A percentile compares a stretch with the other conserved stretches of the same genome.
These are phyloP conservation scores for Sitophilus oryzae DNA, from an alignment of 1,140 invertebrate species.

Conservation along the genomic window DNA sequence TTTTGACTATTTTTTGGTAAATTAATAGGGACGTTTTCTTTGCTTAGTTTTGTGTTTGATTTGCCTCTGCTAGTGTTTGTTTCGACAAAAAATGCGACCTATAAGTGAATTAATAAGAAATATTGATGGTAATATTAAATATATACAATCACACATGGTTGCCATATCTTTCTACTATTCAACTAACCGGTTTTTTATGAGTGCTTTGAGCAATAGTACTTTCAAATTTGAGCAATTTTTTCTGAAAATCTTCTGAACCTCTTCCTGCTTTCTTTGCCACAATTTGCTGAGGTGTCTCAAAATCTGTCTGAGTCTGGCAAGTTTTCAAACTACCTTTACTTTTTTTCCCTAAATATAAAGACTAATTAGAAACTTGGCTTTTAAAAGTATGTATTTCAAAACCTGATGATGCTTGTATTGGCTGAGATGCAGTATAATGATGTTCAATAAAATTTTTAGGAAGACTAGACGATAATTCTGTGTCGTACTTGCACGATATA, in stretches of 20 bases:
- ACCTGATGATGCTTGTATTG: too few relatives aligned
- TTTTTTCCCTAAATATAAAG: background rate
- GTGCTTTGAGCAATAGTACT: constrained; percentile 29
- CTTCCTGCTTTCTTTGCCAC: constrained; percentile 34
- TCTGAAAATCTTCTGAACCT: constrained; percentile 40
- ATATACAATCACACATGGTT: background rate
- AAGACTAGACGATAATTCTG: constrained; percentile 26
- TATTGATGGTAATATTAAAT: constrained; percentile 12
- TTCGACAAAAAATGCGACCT: constrained; percentile 52
- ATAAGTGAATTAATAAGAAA: background rate
- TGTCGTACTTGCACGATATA: constrained; percentile 21
- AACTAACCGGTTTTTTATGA: constrained; percentile 26
- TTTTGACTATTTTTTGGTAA: constrained; percentile 30
- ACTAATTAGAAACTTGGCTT: too few relatives aligned
- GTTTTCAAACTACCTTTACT: constrained; percentile 32
- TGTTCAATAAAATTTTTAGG: constrained; percentile 29
- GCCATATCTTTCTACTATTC: background rate
- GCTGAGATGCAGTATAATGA: constrained; percentile 3
- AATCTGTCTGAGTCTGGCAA: constrained; percentile 43
- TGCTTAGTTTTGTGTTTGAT: constrained; percentile 33
- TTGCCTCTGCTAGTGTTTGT: constrained; percentile 33
- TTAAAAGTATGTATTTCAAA: too few relatives aligned
- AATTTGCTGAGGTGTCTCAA: constrained; percentile 36
- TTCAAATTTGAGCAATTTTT: constrained; percentile 41
- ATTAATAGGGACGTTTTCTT: constrained; percentile 40